Conservation (phyloP, 2,888 invertebrate species). For the Pyrrhia umbra region DNA sequence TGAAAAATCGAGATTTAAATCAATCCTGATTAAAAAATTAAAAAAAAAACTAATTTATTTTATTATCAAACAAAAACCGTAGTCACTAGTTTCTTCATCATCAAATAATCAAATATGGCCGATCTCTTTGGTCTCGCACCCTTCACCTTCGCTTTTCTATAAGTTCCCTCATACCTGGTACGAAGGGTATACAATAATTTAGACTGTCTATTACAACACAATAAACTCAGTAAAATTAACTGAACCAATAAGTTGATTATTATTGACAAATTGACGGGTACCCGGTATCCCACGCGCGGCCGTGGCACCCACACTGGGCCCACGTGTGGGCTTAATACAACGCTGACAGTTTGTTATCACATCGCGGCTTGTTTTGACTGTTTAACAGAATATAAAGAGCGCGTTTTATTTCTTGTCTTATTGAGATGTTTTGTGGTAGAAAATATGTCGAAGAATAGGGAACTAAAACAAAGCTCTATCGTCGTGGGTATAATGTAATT, state of each 20-base stretch:
- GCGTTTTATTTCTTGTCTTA: conserved; percentile 30
- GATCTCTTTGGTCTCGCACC: no score
- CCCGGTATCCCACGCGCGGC: conserved; percentile 71
- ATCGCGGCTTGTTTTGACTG: conserved; percentile 44
- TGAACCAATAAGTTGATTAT: conserved; percentile 54
- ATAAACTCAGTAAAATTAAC: conserved; percentile 39
- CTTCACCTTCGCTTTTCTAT: no score
- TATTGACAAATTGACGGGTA: conserved; percentile 61
- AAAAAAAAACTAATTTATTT: no score
- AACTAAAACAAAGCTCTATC: no score
- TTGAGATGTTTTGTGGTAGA: neutral
- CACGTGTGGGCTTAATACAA: conserved; percentile 67
- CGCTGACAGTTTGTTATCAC: conserved; percentile 49
- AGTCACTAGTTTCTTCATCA: no score
- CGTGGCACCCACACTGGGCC: conserved; percentile 74
- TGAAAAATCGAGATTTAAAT: no score
- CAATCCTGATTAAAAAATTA: no score
- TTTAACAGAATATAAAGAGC: conserved; percentile 43
- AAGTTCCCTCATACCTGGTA: no score
- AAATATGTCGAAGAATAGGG: neutral
- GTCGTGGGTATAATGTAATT: no score
- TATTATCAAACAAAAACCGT: no score
- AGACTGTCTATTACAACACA: conserved; percentile 20
- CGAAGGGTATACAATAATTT: neutral
- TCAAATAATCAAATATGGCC: no score